These are phyloP conservation scores for Chelonoidis abingdonii DNA, from an alignment of 2,113 vertebrate species.

Conservation along the genomic window DNA sequence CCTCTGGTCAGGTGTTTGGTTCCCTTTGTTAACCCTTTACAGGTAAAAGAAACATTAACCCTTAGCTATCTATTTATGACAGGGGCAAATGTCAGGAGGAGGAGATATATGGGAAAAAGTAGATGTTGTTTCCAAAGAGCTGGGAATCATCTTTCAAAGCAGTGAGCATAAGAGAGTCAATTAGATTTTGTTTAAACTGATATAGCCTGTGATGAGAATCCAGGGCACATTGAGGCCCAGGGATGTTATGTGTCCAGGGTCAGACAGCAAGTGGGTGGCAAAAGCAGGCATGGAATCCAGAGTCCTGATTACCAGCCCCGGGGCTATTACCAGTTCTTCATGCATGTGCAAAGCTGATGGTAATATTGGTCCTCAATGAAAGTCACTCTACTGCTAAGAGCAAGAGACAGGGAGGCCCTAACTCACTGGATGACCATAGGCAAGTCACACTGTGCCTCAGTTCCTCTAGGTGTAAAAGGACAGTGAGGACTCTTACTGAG, in stretches of 20 bases:
- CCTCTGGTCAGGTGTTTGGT: too few relatives aligned
- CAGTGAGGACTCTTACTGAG: accelerated
- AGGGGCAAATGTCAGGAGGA: conserved; percentile 40
- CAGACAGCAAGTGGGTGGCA: neutral
- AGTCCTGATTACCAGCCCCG: neutral
- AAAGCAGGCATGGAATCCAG: neutral
- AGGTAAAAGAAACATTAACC: too few relatives aligned
- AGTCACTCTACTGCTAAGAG: neutral
- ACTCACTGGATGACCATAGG: accelerated
- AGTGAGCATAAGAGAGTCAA: neutral
- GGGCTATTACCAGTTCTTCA: neutral
- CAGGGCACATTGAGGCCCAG: accelerated
- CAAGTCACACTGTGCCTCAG: accelerated
- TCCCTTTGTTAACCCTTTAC: too few relatives aligned
- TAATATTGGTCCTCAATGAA: neutral
- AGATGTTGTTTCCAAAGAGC: conserved; percentile 30
- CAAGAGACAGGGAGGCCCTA: accelerated
- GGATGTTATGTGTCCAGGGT: neutral
- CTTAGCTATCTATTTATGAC: too few relatives aligned
- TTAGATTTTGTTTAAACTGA: neutral
- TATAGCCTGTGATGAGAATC: accelerated
- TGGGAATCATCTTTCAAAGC: conserved; percentile 1
- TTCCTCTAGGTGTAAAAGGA: neutral
- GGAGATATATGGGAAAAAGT: conserved; percentile 43
- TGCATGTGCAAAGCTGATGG: accelerated